Percentiles rank a stretch among this genome's conserved stretches.
phyloP scores from a whole-genome alignment of 2,113 vertebrate species.

The Bubo bubo region DNA sequence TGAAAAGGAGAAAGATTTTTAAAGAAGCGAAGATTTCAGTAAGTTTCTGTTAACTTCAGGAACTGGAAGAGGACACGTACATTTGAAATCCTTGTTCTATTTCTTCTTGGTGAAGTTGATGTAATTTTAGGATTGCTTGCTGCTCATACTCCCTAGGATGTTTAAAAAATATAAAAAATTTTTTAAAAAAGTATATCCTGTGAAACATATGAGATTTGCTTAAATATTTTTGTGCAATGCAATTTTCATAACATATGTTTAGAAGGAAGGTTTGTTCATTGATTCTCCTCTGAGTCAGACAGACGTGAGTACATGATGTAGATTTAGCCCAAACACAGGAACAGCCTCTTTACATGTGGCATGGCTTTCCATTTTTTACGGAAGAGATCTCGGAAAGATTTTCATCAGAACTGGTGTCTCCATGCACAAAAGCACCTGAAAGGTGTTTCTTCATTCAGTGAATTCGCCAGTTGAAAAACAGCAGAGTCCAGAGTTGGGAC shows the following conservation, averaged over 20 bases:
- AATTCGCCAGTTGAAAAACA: not conserved
- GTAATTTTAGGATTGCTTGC: not conserved
- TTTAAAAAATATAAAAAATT: not conserved
- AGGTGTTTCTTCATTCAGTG: not conserved
- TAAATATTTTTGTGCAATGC: not conserved
- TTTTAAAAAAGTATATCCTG: not conserved
- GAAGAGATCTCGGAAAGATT: not conserved
- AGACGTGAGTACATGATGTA: not conserved
- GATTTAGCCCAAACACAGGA: not conserved
- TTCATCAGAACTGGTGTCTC: accelerated
- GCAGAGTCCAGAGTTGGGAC: not conserved
- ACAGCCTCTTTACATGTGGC: accelerated
- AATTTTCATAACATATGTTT: not conserved
- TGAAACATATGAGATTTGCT: not conserved
- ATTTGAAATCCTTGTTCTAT: not conserved
- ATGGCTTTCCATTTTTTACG: not conserved
- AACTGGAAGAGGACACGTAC: not conserved
- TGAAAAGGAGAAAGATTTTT: not conserved
- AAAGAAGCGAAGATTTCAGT: not conserved
- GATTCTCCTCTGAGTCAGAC: not conserved
- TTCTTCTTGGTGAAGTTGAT: not conserved
- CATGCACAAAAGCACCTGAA: not conserved
- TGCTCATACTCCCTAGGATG: not conserved
- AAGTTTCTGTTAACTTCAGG: not conserved
- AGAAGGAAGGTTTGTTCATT: not conserved